Base-by-base conservation (phyloP, 2,113 vertebrate genomes). In the Crocuta crocuta region DNA sequence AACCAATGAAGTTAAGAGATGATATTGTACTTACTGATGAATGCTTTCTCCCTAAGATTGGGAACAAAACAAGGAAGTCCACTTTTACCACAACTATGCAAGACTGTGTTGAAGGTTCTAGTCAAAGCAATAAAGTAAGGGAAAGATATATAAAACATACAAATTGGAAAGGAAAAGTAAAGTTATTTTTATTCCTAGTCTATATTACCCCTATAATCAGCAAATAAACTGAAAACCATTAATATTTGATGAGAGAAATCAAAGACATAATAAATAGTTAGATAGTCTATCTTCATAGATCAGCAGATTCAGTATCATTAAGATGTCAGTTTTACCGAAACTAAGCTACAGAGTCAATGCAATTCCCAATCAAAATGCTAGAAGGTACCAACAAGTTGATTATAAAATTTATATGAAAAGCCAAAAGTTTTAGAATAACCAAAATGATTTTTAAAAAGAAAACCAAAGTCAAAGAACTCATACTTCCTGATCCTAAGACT, bases 371-470 rank as follows among this genome's bases (percentile, higher is more conserved):
- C 7, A 89, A 95, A 95, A 79, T 26, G 12, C 24, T 55, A 83
- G 35, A 83, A 79, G 53, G 78, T 16, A 43, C 58, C 33, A 43
- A 84, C 2, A 53, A 21, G 31, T 28, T 80, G 31, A 92, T 45
- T 79, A 45, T 93, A 84, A 84, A 83, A 66, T 89, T 48, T 80
- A 43, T 45, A 19, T 39, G 48, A 4, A 83, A 91, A 91, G 66
- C 35, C 33, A 61, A 80, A 79, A 23, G 82, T 50, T 58, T 39
- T 68, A 68, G 11, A 58, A 89, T 26, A 50, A 31, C 16, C 35
- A 73, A 97, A 83, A 79, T 83, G 8, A 88, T 66, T 94, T 43
- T 66, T 10, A 84, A 89, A 79, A 79, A 45, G 15, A 45, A 86
- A 90, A 66, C 11, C 7, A 45, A 91, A 80, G 17, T 76, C 43